Base-by-base conservation (phyloP, 2,113 vertebrate species). In the Hypomesus transpacificus region DNA sequence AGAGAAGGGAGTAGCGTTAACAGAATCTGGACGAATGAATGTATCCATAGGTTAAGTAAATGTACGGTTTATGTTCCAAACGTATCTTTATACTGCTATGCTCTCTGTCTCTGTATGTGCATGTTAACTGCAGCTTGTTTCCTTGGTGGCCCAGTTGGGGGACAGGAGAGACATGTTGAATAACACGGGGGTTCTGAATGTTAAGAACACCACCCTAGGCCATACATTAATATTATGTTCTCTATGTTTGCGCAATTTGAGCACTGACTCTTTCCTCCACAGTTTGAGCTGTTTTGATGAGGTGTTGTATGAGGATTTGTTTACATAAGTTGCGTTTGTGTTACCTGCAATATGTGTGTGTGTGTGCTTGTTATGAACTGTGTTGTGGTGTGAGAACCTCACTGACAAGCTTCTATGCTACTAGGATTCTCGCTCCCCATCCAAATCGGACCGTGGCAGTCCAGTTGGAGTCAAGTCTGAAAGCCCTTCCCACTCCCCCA, bases 21-120 rank as follows among this genome's bases (percentile, higher is more conserved):
- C 95, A 95, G 94, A 96, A 95, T 94, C 95, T 96, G 94, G 95
- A 98, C 96, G 95, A 96, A 94, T 96, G 95, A 96, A 96, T 97
- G 94, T 95, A 93, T 95, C 95, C 94, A 74, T 97, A 94, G 95
- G 96, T 95, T 96, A 97, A 96, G 95, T 96, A 97, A 96, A 96
- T 93, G 94, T 93, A 94, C 93, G 94, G 94, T 94, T 94, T 96
- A 95, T 96, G 94, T 96, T 94, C 92, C 92, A 80, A 93, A 93
- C 96, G 92, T 95, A 91, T 96, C 93, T 93, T 11, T 82, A 79
- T 68, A 80, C 66, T 79, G 69, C 34, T 69, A 57, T 87, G 70
- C 54, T 86, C 69, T 87, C 92, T 93, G 91, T 86, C 88, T 94
- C 89, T 95, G 91, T 91, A 85, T 90, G 91, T 98, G 95, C 95